Conservation (phyloP, 2,113 vertebrate species). For the mouse (Mus musculus) region GRCm39 chr2:54701001-54701500, state of each 20-base stretch:
- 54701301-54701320: neutral
- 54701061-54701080: neutral
- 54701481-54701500: conserved; percentile 57
- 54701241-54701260: neutral
- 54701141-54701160: neutral
- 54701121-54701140: neutral
- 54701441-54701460: neutral
- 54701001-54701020: neutral
- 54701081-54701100: neutral
- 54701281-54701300: neutral
- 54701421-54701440: conserved; percentile 60
- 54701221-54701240: neutral
- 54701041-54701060: neutral
- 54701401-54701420: neutral
- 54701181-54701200: neutral
- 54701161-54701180: neutral
- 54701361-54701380: neutral
- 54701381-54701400: conserved; percentile 10
- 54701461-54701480: neutral
- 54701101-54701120: neutral
- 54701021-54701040: neutral
- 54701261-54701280: neutral
- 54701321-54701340: neutral
- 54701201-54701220: neutral
- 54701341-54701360: neutral